Percentiles rank a stretch among this genome's conserved stretches.
Evolutionary conservation across 2,797 vertebrate species (phyloP).

Genomic region (Pteropus rufus): DNA sequence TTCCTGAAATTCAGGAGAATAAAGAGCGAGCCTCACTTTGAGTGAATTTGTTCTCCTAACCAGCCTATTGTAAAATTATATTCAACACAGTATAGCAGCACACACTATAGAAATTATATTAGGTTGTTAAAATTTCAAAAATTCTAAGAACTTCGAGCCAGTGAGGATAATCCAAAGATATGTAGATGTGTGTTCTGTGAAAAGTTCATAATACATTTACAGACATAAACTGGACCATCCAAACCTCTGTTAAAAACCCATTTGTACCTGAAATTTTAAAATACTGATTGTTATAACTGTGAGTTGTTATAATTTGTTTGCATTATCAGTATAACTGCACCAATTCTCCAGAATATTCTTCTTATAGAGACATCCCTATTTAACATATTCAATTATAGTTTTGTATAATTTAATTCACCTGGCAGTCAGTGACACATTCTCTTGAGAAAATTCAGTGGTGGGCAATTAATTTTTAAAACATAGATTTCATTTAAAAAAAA

Average conservation of each 20-base stretch:
- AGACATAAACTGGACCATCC: background rate
- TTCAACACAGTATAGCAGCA: conserved; percentile 19
- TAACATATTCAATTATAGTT: background rate
- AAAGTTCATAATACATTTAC: background rate
- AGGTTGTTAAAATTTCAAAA: background rate
- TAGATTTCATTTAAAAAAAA: background rate
- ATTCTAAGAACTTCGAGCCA: conserved; percentile 34
- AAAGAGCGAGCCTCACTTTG: background rate
- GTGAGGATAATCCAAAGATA: conserved; percentile 4
- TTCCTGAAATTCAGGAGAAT: background rate
- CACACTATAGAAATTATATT: conserved; percentile 58
- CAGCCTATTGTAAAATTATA: conserved; percentile 28
- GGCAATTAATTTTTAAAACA: background rate
- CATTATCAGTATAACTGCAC: background rate
- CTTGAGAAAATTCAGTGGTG: background rate
- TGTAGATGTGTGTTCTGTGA: background rate
- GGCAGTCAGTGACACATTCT: background rate
- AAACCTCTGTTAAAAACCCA: background rate
- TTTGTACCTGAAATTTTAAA: background rate
- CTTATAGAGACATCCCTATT: background rate
- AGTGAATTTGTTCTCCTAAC: background rate
- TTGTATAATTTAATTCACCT: background rate
- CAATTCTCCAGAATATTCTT: background rate
- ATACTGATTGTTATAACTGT: background rate
- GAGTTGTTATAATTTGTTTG: background rate